Conservation (phyloP, 2,113 vertebrate genomes). For the Seriola aureovittata region DNA sequence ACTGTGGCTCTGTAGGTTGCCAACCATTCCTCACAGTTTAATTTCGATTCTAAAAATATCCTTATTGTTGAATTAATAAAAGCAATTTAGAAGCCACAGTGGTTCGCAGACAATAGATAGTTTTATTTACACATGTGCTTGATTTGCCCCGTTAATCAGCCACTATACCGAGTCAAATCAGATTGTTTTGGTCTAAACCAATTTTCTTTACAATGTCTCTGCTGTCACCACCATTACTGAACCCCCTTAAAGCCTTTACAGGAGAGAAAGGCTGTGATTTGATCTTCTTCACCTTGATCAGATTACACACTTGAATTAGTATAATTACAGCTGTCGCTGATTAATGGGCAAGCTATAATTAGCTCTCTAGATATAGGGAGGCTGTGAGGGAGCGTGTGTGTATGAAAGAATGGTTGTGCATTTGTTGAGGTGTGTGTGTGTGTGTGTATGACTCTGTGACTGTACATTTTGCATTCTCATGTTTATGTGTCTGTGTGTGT, state of each 20-base stretch:
- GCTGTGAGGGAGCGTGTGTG: neutral
- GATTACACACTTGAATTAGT: constrained; percentile 78
- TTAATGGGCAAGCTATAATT: constrained; percentile 81
- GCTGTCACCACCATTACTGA: constrained; percentile 32
- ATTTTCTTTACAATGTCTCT: constrained; percentile 53
- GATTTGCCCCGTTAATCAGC: constrained; percentile 32
- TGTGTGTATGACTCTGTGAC: neutral
- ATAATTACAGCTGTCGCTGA: constrained; percentile 81
- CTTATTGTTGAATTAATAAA: constrained; percentile 31
- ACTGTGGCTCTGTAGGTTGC: accelerated
- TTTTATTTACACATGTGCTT: constrained; percentile 30
- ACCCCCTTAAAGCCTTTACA: constrained; percentile 21
- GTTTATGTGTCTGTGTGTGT: neutral
- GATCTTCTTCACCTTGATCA: constrained; percentile 76
- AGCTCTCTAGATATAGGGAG: constrained; percentile 37
- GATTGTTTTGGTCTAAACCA: constrained; percentile 66
- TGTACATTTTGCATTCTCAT: no score
- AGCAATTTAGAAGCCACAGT: constrained; percentile 7
- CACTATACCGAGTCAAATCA: constrained; percentile 52
- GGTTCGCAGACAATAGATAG: constrained; percentile 15
- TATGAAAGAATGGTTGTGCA: neutral
- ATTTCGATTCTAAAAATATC: neutral
- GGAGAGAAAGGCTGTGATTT: constrained; percentile 66
- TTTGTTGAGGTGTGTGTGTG: neutral
- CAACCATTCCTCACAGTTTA: neutral